Evolutionary conservation across 2,113 vertebrate species (phyloP).

Genomic region (Cephalopholis sonnerati): DNA sequence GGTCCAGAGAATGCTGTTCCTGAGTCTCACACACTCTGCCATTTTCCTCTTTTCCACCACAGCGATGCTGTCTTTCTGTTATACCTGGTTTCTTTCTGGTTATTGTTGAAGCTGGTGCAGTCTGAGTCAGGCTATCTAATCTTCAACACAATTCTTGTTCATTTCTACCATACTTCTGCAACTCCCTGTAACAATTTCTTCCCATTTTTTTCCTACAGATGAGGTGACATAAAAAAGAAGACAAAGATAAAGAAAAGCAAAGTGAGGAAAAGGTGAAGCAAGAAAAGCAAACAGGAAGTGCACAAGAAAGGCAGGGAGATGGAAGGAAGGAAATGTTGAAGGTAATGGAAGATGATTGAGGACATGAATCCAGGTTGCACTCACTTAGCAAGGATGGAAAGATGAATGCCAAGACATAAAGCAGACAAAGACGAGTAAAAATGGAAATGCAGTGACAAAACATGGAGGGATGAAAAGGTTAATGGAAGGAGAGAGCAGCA

Average conservation of each 20-base stretch:
- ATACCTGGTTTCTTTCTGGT: not conserved
- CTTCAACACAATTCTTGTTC: not conserved
- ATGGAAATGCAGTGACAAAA: not conserved
- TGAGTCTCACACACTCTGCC: not conserved
- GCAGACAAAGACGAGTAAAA: not conserved
- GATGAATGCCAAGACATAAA: not conserved
- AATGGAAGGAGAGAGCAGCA: not conserved
- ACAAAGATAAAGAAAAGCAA: not conserved
- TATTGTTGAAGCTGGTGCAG: not conserved
- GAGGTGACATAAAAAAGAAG: not conserved
- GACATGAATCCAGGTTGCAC: not conserved
- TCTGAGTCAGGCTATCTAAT: not conserved
- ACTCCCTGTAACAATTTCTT: not conserved
- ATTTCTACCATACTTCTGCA: not conserved
- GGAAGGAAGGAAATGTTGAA: constrained; percentile 1
- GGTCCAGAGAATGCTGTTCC: not conserved
- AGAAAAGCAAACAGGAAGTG: not conserved
- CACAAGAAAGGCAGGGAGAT: not conserved
- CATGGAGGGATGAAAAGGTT: not conserved
- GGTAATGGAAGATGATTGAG: not conserved
- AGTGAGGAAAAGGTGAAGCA: not conserved
- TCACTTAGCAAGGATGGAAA: not conserved
- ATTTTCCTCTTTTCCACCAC: not conserved
- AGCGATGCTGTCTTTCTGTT: not conserved
- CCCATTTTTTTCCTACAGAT: not conserved